A percentile compares a stretch with the other conserved stretches of the same genome.
phyloP scores from a whole-genome alignment of 2,888 invertebrate species.

The Amiota minor region DNA sequence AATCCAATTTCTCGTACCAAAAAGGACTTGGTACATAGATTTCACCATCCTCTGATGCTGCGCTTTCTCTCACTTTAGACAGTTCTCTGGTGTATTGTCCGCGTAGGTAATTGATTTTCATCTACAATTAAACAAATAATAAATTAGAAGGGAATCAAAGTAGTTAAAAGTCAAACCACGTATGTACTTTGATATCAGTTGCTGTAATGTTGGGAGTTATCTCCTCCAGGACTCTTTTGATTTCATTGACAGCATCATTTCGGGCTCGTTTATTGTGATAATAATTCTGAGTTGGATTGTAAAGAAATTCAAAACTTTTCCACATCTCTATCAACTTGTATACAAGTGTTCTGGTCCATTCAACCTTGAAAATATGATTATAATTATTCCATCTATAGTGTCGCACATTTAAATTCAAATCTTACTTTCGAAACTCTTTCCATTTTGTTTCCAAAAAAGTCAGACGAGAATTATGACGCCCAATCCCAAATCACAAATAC shows the following conservation, averaged over 20 bases:
- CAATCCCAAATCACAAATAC: too few species aligned
- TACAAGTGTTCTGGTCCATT: conserved; percentile 18
- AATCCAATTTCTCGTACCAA: conserved; percentile 19
- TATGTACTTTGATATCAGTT: conserved; percentile 7
- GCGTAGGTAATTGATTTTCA: conserved; percentile 22
- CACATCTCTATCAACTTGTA: conserved; percentile 11
- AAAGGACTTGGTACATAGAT: conserved; percentile 1
- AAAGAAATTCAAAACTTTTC: conserved; percentile 2
- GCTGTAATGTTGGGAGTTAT: neutral
- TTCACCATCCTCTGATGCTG: neutral
- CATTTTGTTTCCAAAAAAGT: neutral
- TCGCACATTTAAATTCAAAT: too few species aligned
- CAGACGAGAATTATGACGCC: too few species aligned
- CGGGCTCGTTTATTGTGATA: conserved; percentile 10
- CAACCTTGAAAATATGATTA: conserved; percentile 9
- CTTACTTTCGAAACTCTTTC: neutral
- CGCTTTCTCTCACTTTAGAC: conserved; percentile 1
- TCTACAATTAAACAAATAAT: neutral
- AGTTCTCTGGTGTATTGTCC: conserved; percentile 20
- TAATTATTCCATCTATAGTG: neutral
- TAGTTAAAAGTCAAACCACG: too few species aligned
- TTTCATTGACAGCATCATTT: neutral
- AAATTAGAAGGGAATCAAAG: neutral
- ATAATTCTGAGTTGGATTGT: conserved; percentile 15
- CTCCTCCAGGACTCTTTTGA: neutral